These are phyloP conservation scores for Narcine bancroftii DNA, from an alignment of 2,113 vertebrate genomes.

Conservation along the genomic window DNA sequence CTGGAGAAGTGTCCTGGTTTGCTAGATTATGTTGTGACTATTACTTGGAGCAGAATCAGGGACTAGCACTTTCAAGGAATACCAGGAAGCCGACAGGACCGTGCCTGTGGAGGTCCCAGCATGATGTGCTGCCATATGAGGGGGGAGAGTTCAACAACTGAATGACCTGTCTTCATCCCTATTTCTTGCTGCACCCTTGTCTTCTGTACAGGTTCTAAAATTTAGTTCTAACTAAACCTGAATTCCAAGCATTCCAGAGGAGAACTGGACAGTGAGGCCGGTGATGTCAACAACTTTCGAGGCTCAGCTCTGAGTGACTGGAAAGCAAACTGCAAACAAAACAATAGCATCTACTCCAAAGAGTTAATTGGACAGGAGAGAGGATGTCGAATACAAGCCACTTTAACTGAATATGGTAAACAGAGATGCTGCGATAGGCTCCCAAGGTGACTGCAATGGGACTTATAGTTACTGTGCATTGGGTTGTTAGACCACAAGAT, in stretches of 20 bases:
- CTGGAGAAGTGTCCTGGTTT: no score
- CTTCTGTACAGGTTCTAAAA: not conserved
- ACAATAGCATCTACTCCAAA: constrained; percentile 26
- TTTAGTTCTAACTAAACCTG: not conserved
- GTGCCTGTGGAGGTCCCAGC: no score
- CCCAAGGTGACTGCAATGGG: constrained; percentile 63
- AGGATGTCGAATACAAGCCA: constrained; percentile 65
- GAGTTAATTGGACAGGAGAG: constrained; percentile 60
- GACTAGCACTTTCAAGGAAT: not conserved
- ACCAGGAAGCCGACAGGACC: no score
- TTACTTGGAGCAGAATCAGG: not conserved
- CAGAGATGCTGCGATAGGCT: constrained; percentile 68
- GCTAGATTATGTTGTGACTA: not conserved
- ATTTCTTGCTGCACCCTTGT: not conserved
- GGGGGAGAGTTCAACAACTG: not conserved
- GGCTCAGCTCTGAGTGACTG: not conserved
- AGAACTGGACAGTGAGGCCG: not conserved
- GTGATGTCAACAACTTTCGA: no score
- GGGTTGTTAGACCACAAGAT: constrained; percentile 64
- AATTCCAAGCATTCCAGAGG: not conserved
- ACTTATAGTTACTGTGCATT: constrained; percentile 62
- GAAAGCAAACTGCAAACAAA: constrained; percentile 21
- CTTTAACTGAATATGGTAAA: constrained; percentile 78
- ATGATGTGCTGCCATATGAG: not conserved
- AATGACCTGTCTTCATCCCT: not conserved